Evolutionary conservation across 2,113 vertebrate genomes (phyloP).

Genomic region (Lampris megalopsis): DNA sequence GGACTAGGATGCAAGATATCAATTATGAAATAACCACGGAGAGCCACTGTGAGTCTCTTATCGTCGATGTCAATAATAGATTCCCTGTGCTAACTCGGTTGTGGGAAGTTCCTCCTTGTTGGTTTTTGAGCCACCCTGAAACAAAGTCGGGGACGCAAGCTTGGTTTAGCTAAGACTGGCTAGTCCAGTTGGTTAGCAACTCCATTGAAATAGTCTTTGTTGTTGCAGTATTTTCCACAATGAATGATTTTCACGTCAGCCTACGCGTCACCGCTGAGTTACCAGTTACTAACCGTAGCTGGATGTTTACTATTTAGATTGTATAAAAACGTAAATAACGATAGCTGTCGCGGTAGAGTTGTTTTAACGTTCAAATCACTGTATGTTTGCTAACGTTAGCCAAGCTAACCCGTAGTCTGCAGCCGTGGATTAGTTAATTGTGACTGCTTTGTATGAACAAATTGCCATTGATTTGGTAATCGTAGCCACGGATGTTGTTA

Average conservation of each 20-base stretch:
- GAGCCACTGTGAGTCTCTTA: constrained; percentile 61
- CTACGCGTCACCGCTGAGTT: constrained; percentile 26
- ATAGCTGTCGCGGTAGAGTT: constrained; percentile 62
- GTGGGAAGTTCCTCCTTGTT: constrained; percentile 79
- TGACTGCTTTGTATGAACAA: constrained; percentile 58
- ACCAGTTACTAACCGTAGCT: constrained; percentile 24
- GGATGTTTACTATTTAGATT: constrained; percentile 16
- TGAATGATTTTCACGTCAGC: constrained; percentile 9
- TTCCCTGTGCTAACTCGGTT: constrained; percentile 54
- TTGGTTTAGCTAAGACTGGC: constrained; percentile 68
- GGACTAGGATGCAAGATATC: constrained; percentile 29
- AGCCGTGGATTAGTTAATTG: constrained; percentile 41
- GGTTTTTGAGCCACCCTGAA: constrained; percentile 66
- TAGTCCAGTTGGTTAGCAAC: constrained; percentile 62
- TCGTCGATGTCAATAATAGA: constrained; percentile 58
- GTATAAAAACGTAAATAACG: constrained; percentile 37
- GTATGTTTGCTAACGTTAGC: constrained; percentile 71
- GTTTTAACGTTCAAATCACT: constrained; percentile 51
- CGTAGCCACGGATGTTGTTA: constrained; percentile 4
- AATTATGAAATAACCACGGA: constrained; percentile 20
- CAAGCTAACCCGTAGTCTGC: constrained; percentile 9
- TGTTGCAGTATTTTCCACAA: constrained; percentile 38
- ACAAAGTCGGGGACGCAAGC: constrained; percentile 79
- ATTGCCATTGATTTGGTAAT: constrained; percentile 20
- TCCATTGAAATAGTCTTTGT: constrained; percentile 67